Evolutionary conservation across 2,113 vertebrate genomes (phyloP), one percentile per base, ranked within the genome.

Genomic region (Rhinopithecus roxellana): DNA sequence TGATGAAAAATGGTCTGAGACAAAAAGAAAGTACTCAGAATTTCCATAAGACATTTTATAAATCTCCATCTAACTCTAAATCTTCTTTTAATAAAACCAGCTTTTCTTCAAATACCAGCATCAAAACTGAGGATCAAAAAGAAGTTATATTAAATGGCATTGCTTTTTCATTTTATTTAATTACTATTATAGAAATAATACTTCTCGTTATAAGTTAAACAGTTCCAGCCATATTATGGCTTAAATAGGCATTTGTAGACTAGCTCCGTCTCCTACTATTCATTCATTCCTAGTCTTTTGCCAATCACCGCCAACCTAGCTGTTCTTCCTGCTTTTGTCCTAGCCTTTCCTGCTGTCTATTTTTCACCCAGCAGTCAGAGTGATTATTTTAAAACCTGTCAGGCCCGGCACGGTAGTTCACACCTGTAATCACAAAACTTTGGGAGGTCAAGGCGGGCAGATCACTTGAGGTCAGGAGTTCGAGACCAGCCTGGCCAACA

Each of bases 91-190:
- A 78, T 69, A 77, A 95, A 96, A 74, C 2, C 64, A 93, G 30
- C 8, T 96, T 92, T 89, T 14, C 35, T 97, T 92, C 57, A 82
- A 92, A 89, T 89, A 78, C 20, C 22, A 78, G 16, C 45, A 82
- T 18, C 18, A 82, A 86, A 52, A 67, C 3, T 2, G 50, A 57
- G 50, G 74, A 86, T 77, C 20, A 40, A 52, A 38, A 95, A 80
- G 8, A 72, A 57, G 25, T 86, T 13, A 25, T 13, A 88, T 35
- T 70, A 90, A 86, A 61, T 55, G 48, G 11, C 8, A 59, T 7
- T 77, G 35, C 30, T 52, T 70, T 92, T 83, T 48, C 57, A 40
- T 61, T 88, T 95, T 75, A 84, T 75, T 94, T 61, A 74, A 75
- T 75, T 74, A 50, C 27, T 55, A 13, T 27, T 94, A 55, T 23